These are phyloP conservation scores for Dicranocentrus wangi DNA, from an alignment of 2,888 invertebrate species.

Conservation along the genomic window DNA sequence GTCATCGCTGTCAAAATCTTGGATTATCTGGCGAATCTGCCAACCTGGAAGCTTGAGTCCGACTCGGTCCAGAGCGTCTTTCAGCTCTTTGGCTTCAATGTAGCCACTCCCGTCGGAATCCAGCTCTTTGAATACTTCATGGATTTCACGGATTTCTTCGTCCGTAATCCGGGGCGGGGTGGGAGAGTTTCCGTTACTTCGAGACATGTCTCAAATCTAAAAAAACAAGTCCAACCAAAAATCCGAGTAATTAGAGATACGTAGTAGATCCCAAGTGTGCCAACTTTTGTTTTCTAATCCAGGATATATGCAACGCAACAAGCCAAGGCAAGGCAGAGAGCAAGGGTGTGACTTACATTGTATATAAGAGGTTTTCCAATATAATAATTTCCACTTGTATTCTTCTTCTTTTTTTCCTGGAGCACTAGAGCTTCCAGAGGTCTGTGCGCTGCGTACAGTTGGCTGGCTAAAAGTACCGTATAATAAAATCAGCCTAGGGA, in stretches of 20 bases:
- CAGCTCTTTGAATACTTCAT: slow-evolving; percentile 79
- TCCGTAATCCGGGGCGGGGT: slow-evolving; percentile 49
- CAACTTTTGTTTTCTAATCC: too few relatives aligned
- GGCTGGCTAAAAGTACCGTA: slow-evolving; percentile 28
- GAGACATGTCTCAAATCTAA: slow-evolving; percentile 55
- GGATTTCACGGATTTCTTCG: slow-evolving; percentile 53
- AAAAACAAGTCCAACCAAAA: too few relatives aligned
- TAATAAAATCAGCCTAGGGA: slow-evolving; percentile 6
- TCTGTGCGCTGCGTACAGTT: slow-evolving; percentile 17
- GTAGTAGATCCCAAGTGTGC: too few relatives aligned
- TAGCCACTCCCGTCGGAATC: slow-evolving; percentile 93
- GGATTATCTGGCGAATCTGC: slow-evolving; percentile 89
- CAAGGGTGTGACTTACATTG: slow-evolving; percentile 48
- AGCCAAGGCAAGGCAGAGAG: too few relatives aligned
- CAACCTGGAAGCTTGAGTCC: slow-evolving; percentile 97
- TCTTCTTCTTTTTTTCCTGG: slow-evolving; percentile 1
- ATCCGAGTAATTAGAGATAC: too few relatives aligned
- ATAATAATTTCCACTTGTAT: too few relatives aligned
- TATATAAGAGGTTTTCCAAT: not conserved
- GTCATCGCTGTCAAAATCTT: slow-evolving; percentile 81
- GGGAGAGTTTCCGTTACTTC: slow-evolving; percentile 59
- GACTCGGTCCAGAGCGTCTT: slow-evolving; percentile 90
- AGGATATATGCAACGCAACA: too few relatives aligned
- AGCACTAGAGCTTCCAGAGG: not conserved
- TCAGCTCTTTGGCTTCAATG: slow-evolving; percentile 91